Conservation (phyloP, 2,113 vertebrate species). For the Rhegmatorhina hoffmannsi region DNA sequence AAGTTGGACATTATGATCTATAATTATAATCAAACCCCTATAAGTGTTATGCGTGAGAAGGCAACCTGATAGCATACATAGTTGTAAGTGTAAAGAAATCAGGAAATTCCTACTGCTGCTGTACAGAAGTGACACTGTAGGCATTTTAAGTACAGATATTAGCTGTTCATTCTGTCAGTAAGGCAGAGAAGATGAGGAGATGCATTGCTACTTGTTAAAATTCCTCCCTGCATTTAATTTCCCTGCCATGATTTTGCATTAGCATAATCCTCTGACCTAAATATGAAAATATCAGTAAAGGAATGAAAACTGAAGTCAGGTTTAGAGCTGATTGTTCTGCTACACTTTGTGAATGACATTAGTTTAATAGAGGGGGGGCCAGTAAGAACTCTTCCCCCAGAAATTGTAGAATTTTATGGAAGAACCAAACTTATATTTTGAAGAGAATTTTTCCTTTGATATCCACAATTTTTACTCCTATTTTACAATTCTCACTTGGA, state of each 20-base stretch:
- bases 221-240: background rate
- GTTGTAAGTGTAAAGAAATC: background rate
- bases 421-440: background rate
- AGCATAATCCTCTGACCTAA: background rate
- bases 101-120: background rate
- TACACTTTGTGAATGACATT: background rate
- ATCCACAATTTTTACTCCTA: background rate
- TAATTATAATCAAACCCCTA: slow-evolving; percentile 29
- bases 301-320: background rate
- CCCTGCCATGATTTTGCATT: background rate
- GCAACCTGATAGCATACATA: background rate
- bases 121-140: background rate
- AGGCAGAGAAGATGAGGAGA: background rate
- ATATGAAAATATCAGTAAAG: background rate
- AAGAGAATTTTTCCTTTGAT: background rate
- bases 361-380: fast-evolving
- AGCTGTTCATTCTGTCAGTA: background rate
- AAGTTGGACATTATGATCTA: background rate
- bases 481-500: background rate
- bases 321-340: background rate
- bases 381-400: fast-evolving
- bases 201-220: background rate
- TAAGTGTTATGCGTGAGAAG: background rate
- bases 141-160: background rate
- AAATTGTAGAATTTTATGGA: background rate